Conservation (phyloP, 2,797 vertebrate species). For the Lagocephalus sceleratus region DNA sequence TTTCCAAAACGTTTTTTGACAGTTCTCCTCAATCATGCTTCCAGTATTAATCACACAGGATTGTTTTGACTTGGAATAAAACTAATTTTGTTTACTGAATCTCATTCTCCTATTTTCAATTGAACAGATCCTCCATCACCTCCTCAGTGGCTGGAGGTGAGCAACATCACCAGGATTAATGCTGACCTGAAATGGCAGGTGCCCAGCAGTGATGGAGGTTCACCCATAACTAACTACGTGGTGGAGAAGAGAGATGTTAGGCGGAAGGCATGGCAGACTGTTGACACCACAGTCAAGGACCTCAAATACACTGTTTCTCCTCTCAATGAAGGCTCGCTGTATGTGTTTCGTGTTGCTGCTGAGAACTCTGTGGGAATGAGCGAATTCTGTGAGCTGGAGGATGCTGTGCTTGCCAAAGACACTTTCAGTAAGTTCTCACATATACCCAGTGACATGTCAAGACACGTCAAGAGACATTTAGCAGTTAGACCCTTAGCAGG, state of each 20-base stretch:
- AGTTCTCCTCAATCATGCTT: neutral
- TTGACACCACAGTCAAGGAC: slow-evolving; percentile 96
- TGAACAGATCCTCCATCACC: slow-evolving; percentile 86
- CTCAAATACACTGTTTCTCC: slow-evolving; percentile 91
- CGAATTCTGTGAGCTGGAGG: slow-evolving; percentile 93
- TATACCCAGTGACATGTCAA: too few species aligned
- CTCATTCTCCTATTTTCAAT: neutral
- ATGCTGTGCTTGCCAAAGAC: slow-evolving; percentile 95
- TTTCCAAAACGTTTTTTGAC: too few species aligned
- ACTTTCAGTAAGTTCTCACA: slow-evolving; percentile 88
- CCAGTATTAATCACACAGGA: neutral
- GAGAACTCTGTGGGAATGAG: slow-evolving; percentile 91
- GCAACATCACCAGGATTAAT: slow-evolving; percentile 90
- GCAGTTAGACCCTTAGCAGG: neutral
- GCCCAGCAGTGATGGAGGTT: slow-evolving; percentile 92
- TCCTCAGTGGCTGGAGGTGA: slow-evolving; percentile 94
- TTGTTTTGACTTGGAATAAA: neutral
- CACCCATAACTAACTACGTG: slow-evolving; percentile 97
- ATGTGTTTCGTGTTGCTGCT: slow-evolving; percentile 95
- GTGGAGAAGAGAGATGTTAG: slow-evolving; percentile 98
- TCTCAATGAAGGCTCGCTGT: slow-evolving; percentile 91
- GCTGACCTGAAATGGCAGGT: slow-evolving; percentile 94
- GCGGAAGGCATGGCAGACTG: slow-evolving; percentile 91
- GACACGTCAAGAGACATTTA: too few species aligned
- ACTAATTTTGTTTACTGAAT: too few species aligned